A percentile compares a stretch with the other conserved stretches of the same genome.
phyloP scores from a whole-genome alignment of 2,797 vertebrate species.

The Coregonus sp. region DNA sequence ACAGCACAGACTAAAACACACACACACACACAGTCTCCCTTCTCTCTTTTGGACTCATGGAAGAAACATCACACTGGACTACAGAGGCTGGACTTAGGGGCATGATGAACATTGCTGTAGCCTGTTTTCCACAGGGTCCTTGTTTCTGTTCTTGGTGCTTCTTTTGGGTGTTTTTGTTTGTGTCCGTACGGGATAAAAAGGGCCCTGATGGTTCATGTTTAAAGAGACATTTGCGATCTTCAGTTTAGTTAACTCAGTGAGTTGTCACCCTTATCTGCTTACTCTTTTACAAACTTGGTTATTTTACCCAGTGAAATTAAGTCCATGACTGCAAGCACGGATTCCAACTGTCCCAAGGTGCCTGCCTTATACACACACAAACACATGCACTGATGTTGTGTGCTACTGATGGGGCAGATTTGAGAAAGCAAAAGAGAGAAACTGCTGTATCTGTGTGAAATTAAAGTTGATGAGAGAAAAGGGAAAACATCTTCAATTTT shows the following conservation, averaged over 20 bases:
- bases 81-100: constrained; percentile 7
- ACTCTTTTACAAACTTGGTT: constrained; percentile 43
- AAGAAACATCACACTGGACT: constrained; percentile 29
- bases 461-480: constrained; percentile 26
- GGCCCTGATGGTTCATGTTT: constrained; percentile 37
- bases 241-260: constrained; percentile 52
- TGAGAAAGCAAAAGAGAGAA: constrained; percentile 24
- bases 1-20: constrained; percentile 83
- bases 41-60: constrained; percentile 13
- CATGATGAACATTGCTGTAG: constrained; percentile 32
- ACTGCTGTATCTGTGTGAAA: constrained; percentile 19
- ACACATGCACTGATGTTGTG: constrained; percentile 17
- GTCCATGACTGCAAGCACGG: constrained; percentile 21
- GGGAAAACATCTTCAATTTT: constrained; percentile 28
- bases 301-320: constrained; percentile 27
- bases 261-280: constrained; percentile 32
- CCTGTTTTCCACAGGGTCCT: constrained; percentile 35
- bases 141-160: constrained; percentile 55
- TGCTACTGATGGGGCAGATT: constrained; percentile 37
- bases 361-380: constrained; percentile 48
- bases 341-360: constrained; percentile 51
- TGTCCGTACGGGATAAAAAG: constrained; percentile 45
- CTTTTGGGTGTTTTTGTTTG: constrained; percentile 36
- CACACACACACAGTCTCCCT: neutral
- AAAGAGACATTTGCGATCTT: constrained; percentile 36